Evolutionary conservation across 2,888 invertebrate genomes (phyloP).

Genomic region (Tyria jacobaeae): DNA sequence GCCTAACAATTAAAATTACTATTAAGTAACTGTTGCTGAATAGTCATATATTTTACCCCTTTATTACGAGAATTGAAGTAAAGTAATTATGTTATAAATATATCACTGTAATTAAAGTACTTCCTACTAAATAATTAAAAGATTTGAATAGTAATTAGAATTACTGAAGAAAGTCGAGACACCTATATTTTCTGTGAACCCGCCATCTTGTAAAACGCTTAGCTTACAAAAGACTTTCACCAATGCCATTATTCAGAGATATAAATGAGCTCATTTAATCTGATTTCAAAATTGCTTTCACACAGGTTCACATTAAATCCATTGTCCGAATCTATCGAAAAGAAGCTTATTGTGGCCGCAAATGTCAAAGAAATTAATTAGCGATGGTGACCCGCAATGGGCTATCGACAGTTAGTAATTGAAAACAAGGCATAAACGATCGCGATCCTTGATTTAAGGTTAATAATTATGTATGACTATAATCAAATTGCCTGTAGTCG

Average conservation of each 20-base stretch:
- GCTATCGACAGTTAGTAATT: conserved; percentile 59
- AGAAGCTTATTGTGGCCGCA: conserved; percentile 80
- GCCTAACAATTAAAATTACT: too few species aligned
- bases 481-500: too few species aligned
- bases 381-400: conserved; percentile 65
- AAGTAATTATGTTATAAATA: too few species aligned
- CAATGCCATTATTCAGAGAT: conserved; percentile 16
- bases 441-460: conserved; percentile 25
- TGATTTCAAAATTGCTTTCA: conserved; percentile 38
- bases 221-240: conserved; percentile 29
- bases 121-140: too few species aligned
- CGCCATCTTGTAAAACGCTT: conserved; percentile 27
- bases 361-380: conserved; percentile 82
- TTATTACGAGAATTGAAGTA: too few species aligned
- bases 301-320: conserved; percentile 46
- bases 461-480: too few species aligned
- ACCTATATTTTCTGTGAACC: too few species aligned
- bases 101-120: too few species aligned
- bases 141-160: too few species aligned
- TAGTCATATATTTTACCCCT: too few species aligned
- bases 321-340: conserved; percentile 73
- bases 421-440: conserved; percentile 31
- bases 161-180: too few species aligned
- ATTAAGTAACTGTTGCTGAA: too few species aligned
- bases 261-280: conserved; percentile 39